Evolutionary conservation across 2,797 vertebrate species (phyloP).

Genomic region (Lophius americanus): DNA sequence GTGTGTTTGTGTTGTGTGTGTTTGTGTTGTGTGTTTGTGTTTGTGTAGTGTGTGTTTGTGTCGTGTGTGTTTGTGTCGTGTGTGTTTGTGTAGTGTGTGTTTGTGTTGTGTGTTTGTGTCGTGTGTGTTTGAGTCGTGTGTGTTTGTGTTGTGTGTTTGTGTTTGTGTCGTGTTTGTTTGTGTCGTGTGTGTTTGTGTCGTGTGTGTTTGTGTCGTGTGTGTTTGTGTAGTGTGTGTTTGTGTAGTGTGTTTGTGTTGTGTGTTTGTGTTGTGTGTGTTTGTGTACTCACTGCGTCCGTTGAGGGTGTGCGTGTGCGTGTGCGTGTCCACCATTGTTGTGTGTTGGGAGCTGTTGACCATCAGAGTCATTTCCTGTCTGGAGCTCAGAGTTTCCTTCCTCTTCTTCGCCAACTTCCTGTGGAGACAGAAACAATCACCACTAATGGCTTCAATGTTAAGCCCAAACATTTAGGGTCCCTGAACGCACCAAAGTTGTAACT

Average conservation of each 20-base stretch:
- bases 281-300: slow-evolving; percentile 91
- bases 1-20: slow-evolving; percentile 80
- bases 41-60: slow-evolving; percentile 60
- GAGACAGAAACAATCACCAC: slow-evolving; percentile 8
- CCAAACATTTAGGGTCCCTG: not conserved
- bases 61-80: too few species aligned
- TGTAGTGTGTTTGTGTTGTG: too few species aligned
- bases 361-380: slow-evolving; percentile 97
- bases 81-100: too few species aligned
- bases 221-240: too few species aligned
- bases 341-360: slow-evolving; percentile 95
- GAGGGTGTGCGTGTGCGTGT: slow-evolving; percentile 85
- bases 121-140: too few species aligned
- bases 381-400: slow-evolving; percentile 94
- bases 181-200: too few species aligned
- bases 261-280: slow-evolving; percentile 42
- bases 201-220: too few species aligned
- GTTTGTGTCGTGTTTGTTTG: too few species aligned
- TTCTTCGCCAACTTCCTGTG: slow-evolving; percentile 96
- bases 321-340: slow-evolving; percentile 93
- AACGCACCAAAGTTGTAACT: not conserved
- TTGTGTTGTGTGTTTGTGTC: too few species aligned
- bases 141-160: too few species aligned
- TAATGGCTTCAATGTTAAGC: not conserved
- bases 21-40: slow-evolving; percentile 88